Evolutionary conservation across 2,797 vertebrate species (phyloP).

Genomic region (Schizothorax lantsangensis): DNA sequence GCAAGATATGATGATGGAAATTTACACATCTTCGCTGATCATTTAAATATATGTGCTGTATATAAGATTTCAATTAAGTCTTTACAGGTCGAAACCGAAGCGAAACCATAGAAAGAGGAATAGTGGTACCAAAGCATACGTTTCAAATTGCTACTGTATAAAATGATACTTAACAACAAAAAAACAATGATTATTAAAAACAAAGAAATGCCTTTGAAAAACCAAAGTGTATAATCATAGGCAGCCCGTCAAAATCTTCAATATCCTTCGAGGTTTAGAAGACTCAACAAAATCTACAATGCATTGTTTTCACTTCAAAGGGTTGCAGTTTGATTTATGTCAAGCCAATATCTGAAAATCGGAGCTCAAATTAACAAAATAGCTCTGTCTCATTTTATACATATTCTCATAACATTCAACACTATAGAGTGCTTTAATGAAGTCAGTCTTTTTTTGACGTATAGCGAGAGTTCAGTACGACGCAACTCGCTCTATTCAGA

Average conservation of each 20-base stretch:
- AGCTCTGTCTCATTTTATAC: constrained; percentile 40
- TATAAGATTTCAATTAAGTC: constrained; percentile 78
- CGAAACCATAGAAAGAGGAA: constrained; percentile 86
- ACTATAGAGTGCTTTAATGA: constrained; percentile 44
- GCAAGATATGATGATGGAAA: constrained; percentile 89
- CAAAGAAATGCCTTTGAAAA: constrained; percentile 79
- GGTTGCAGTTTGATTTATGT: constrained; percentile 44
- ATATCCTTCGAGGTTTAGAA: constrained; percentile 52
- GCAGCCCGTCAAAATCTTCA: constrained; percentile 52
- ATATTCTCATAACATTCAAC: constrained; percentile 53
- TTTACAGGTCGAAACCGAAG: constrained; percentile 78
- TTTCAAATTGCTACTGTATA: constrained; percentile 88
- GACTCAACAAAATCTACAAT: constrained; percentile 51
- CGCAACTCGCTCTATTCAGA: constrained; percentile 40
- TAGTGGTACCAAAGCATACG: constrained; percentile 92
- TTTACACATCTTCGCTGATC: constrained; percentile 91
- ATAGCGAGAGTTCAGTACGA: constrained; percentile 41
- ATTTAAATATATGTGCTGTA: constrained; percentile 87
- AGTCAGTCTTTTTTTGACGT: constrained; percentile 44
- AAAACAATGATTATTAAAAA: constrained; percentile 79
- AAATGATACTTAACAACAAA: constrained; percentile 86
- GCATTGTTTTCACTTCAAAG: constrained; percentile 50
- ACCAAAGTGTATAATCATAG: constrained; percentile 60
- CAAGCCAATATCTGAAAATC: constrained; percentile 51
- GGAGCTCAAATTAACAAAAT: constrained; percentile 55